These are phyloP conservation scores for Oceanodroma leucorhoa DNA, from an alignment of 2,797 vertebrate species.

Conservation along the genomic window DNA sequence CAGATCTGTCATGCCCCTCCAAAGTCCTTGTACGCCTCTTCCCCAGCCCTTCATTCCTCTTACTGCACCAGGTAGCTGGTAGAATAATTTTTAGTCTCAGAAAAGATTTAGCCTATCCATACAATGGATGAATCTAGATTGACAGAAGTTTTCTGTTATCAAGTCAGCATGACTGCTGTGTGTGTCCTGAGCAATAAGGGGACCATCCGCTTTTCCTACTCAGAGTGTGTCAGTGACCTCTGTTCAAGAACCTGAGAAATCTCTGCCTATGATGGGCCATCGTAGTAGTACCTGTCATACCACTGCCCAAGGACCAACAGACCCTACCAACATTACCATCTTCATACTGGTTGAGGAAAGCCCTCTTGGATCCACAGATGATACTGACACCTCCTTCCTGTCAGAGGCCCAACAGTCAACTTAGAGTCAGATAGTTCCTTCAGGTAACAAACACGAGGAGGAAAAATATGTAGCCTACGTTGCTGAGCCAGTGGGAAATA, in stretches of 20 bases:
- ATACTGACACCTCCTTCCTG: neutral
- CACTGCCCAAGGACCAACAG: neutral
- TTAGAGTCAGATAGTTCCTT: neutral
- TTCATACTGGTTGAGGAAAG: neutral
- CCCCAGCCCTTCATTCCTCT: neutral
- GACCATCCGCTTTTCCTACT: neutral
- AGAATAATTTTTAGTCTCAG: neutral
- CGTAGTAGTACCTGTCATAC: neutral
- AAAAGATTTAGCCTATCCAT: neutral
- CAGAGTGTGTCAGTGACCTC: neutral
- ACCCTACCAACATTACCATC: neutral
- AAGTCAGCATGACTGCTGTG: neutral
- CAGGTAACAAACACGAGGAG: neutral
- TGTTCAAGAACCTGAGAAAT: neutral
- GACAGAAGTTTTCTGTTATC: neutral
- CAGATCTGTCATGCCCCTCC: neutral
- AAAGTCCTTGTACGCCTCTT: neutral
- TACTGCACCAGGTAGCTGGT: neutral
- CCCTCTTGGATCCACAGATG: neutral
- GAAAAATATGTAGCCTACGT: neutral
- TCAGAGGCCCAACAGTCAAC: neutral
- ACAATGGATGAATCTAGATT: neutral
- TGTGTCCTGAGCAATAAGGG: neutral
- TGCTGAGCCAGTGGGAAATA: neutral
- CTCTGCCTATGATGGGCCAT: rapidly evolving